phyloP scores from a whole-genome alignment of 2,797 vertebrate species.

The Danio albolineatus region DNA sequence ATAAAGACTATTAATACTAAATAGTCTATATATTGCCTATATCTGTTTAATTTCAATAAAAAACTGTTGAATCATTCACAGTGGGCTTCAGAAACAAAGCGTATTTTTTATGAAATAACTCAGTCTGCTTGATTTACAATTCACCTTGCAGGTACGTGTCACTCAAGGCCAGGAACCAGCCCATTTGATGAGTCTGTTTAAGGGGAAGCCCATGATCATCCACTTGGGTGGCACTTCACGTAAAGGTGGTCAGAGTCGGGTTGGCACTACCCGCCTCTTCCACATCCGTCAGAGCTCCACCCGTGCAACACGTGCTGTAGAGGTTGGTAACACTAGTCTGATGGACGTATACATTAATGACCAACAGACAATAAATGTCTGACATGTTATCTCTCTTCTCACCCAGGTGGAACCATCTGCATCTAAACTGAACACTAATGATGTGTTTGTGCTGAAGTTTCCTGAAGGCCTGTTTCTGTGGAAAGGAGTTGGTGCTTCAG shows the following conservation, averaged over 20 bases:
- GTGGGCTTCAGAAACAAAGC: not conserved
- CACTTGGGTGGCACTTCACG: conserved; percentile 77
- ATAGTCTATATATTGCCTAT: too few species aligned
- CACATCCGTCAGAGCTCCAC: conserved; percentile 78
- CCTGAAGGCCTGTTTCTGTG: conserved; percentile 65
- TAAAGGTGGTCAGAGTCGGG: conserved; percentile 62
- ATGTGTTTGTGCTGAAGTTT: conserved; percentile 79
- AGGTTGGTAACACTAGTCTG: conserved; percentile 66
- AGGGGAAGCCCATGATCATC: conserved; percentile 75
- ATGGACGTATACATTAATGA: not conserved
- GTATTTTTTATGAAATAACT: not conserved
- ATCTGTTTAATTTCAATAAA: not conserved
- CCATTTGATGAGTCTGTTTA: conserved; percentile 81
- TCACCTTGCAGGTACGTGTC: conserved; percentile 76
- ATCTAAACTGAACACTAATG: conserved; percentile 78
- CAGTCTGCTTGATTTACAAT: not conserved
- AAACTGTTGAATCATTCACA: not conserved
- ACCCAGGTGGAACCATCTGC: conserved; percentile 71
- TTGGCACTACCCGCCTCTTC: conserved; percentile 72
- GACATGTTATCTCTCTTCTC: not conserved
- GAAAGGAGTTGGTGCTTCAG: conserved; percentile 72
- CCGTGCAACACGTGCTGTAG: conserved; percentile 74
- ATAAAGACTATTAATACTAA: too few species aligned
- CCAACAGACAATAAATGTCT: not conserved
- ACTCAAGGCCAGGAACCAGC: conserved; percentile 80